phyloP scores from a whole-genome alignment of 2,113 vertebrate species.

The Barnardius zonarius region DNA sequence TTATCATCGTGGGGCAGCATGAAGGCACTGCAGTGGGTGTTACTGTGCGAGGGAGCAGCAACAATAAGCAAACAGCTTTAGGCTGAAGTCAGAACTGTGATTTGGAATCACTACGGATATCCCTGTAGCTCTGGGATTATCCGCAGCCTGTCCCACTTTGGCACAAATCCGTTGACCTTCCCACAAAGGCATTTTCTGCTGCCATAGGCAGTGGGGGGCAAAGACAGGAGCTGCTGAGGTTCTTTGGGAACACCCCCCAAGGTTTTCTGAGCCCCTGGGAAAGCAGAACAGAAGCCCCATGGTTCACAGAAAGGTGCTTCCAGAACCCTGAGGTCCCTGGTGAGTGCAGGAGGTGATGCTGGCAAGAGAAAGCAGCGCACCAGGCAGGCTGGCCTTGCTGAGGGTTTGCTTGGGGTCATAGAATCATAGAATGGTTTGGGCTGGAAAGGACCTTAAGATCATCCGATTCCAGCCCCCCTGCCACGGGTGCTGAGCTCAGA shows the following conservation, averaged over 20 bases:
- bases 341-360: accelerated
- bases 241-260: neutral
- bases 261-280: neutral
- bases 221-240: neutral
- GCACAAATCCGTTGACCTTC: neutral
- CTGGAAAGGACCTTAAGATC: neutral
- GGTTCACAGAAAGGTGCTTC: neutral
- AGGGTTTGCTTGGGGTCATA: neutral
- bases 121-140: neutral
- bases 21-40: neutral
- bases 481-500: neutral
- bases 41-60: neutral
- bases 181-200: neutral
- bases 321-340: neutral
- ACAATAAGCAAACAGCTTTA: neutral
- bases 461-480: neutral
- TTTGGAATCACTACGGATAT: neutral
- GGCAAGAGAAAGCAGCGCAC: neutral
- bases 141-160: neutral
- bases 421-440: neutral
- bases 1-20: neutral
- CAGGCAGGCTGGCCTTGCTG: neutral
- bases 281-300: neutral
- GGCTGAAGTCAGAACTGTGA: neutral
- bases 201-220: neutral